Evolutionary conservation across 2,797 vertebrate species (phyloP).

Genomic region (Aythya fuligula): DNA sequence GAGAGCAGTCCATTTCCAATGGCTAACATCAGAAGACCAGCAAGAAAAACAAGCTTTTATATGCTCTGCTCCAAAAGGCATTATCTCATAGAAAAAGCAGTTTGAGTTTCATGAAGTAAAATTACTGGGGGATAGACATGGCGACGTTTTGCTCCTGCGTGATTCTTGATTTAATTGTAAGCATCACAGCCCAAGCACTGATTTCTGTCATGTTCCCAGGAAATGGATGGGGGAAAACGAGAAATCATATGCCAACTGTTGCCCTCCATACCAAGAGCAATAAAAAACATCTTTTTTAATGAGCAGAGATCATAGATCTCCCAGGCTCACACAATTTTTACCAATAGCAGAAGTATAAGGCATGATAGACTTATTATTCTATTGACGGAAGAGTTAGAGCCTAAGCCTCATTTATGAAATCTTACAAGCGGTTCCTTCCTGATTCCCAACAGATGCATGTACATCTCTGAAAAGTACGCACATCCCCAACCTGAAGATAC

Average conservation of each 20-base stretch:
- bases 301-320: not conserved
- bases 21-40: not conserved
- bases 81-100: not conserved
- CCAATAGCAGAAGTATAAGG: not conserved
- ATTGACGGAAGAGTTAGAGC: not conserved
- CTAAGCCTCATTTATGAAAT: not conserved
- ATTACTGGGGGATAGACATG: not conserved
- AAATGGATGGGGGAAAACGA: not conserved
- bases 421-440: not conserved
- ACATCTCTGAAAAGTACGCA: too few species aligned
- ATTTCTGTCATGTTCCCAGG: not conserved
- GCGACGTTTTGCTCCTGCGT: not conserved
- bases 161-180: not conserved
- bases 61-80: not conserved
- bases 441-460: not conserved
- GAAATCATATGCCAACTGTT: not conserved
- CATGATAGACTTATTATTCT: not conserved
- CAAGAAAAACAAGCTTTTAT: not conserved
- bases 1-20: not conserved
- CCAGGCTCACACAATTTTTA: too few species aligned
- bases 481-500: too few species aligned
- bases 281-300: not conserved
- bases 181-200: not conserved
- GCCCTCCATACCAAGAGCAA: not conserved
- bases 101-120: not conserved